Evolutionary conservation across 35 echinoderm and acorn worm species (phyloP), one percentile per base, ranked within the genome.

Genomic region (Ophiothrix spiculata): DNA sequence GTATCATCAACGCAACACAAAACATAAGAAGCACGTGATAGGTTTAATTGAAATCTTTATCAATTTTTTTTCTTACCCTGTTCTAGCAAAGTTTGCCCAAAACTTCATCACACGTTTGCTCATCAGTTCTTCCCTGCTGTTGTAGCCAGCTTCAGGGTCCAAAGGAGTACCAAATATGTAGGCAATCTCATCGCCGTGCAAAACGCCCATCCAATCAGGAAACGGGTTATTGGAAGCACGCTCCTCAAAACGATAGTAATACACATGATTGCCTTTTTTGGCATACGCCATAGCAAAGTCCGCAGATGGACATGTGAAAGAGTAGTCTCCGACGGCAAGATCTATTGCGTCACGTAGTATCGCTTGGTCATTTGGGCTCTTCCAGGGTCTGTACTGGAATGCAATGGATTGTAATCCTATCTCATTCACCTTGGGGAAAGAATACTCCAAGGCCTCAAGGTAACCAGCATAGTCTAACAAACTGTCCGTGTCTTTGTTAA

Each of bases 171-270:
- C 95, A 64, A 98, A 98, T 17, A 91, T 56, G 79, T 87, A 98
- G n/a, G 84, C 80, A 56, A 98, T 94, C 75, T 98, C 95, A 79
- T 98, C 95, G 23, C 95, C 95, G 79, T 98, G 95, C 25, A 98
- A 60, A 32, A 98, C 95, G 0, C 95, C 95, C 95, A 98, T 98
- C 95, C 95, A 98, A 35, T 91, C 91, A 16, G 91, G 76, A 79
- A 89, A 98, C 0, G 86, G 89, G 56, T 87, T 85, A n/a, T 90
- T 94, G 0, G 87, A 93, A 31, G 89, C 91, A 40, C 95, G 85
- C 49, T 98, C 89, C n/a, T 56, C 56, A 73, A 98, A 98, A 32
- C 88, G 83, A 36, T 98, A 98, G 75, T 83, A 85, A 36, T 91
- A 98, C 4, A 98, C 95, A 0, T 75, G 80, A 42, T 98, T 91